Percentiles rank a stretch among this genome's conserved stretches.
Conservation (phyloP, 2,113 vertebrate genomes). For the Nothobranchius furzeri region DNA sequence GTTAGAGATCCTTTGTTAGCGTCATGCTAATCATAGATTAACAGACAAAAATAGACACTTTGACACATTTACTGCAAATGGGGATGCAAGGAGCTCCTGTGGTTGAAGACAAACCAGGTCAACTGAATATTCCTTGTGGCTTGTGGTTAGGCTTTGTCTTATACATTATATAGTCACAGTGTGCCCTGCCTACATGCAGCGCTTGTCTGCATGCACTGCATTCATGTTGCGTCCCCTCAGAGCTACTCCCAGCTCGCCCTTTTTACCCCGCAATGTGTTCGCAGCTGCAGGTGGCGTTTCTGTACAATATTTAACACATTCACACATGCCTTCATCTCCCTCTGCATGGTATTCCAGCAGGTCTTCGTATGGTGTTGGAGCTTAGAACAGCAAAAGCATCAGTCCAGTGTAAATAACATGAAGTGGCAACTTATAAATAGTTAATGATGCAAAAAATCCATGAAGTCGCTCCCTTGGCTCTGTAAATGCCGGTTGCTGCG, state of each 20-base stretch:
- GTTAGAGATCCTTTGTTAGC: neutral
- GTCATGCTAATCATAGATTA: neutral
- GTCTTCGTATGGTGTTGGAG: constrained; percentile 75
- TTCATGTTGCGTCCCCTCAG: constrained; percentile 38
- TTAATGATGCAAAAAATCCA: constrained; percentile 86
- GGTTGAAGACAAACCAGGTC: constrained; percentile 74
- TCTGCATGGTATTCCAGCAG: constrained; percentile 62
- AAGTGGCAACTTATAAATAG: constrained; percentile 93
- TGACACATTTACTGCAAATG: constrained; percentile 64
- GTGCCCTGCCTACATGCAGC: constrained; percentile 28
- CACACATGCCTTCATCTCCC: constrained; percentile 78
- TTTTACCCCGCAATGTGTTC: constrained; percentile 54
- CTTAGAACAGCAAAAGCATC: constrained; percentile 83
- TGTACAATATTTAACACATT: constrained; percentile 82
- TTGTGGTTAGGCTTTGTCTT: constrained; percentile 58
- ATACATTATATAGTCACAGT: constrained; percentile 63
- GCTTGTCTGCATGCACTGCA: constrained; percentile 42
- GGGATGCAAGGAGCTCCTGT: constrained; percentile 47
- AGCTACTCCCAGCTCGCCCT: constrained; percentile 40
- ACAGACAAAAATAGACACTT: neutral
- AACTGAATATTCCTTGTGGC: constrained; percentile 70
- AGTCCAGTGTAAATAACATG: constrained; percentile 90
- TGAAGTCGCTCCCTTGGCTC: constrained; percentile 77
- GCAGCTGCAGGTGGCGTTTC: constrained; percentile 85
- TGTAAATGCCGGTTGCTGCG: constrained; percentile 40